These are phyloP conservation scores for Morpho deidamia DNA, from an alignment of 2,888 invertebrate genomes.

Conservation along the genomic window DNA sequence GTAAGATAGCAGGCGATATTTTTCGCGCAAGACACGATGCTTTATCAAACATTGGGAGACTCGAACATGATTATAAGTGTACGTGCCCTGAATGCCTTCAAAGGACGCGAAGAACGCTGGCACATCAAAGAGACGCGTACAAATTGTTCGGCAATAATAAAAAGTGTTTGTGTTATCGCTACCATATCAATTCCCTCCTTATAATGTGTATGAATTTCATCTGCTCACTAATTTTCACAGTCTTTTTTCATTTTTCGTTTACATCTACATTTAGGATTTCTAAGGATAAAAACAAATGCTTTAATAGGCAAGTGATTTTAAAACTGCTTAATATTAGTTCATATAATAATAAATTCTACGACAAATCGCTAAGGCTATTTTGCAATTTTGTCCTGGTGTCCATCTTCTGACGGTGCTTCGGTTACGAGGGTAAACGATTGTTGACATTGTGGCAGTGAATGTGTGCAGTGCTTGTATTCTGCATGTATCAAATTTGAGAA, in stretches of 20 bases:
- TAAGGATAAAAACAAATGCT: too few relatives aligned
- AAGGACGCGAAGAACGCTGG: constrained; percentile 49
- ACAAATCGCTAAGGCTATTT: too few relatives aligned
- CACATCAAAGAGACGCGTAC: constrained; percentile 59
- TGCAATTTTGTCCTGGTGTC: too few relatives aligned
- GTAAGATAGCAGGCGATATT: constrained; percentile 47
- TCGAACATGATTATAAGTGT: constrained; percentile 73
- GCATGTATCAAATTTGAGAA: too few relatives aligned
- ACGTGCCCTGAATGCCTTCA: constrained; percentile 65
- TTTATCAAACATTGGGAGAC: constrained; percentile 72
- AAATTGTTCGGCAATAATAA: constrained; percentile 59
- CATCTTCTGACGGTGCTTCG: too few relatives aligned
- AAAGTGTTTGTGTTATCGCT: constrained; percentile 64
- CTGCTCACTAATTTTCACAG: constrained; percentile 5
- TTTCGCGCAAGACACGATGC: constrained; percentile 59
- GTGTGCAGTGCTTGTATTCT: too few relatives aligned
- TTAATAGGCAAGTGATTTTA: too few relatives aligned
- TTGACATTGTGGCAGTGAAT: too few relatives aligned
- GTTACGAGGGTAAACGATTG: too few relatives aligned
- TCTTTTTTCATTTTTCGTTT: constrained; percentile 2
- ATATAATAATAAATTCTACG: too few relatives aligned
- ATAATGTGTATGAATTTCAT: constrained; percentile 10
- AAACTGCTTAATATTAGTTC: too few relatives aligned
- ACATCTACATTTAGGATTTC: too few relatives aligned
- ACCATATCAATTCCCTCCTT: constrained; percentile 19